phyloP scores from a whole-genome alignment of 2,113 vertebrate species.

The Columba livia region DNA sequence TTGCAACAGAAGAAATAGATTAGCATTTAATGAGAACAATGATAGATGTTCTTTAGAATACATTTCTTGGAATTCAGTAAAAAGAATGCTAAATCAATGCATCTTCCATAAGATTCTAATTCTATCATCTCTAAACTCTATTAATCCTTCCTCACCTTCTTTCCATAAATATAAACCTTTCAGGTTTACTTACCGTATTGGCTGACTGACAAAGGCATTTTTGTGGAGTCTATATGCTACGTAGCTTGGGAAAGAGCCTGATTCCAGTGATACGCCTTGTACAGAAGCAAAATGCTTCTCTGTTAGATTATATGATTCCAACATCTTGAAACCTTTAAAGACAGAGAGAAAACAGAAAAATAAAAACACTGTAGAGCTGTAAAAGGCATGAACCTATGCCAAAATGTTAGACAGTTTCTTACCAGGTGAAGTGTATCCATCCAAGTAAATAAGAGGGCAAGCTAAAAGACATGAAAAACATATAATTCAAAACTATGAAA shows the following conservation, averaged over 20 bases:
- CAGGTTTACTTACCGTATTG: conserved; percentile 81
- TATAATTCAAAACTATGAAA: neutral
- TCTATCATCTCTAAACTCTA: neutral
- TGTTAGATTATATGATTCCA: conserved; percentile 95
- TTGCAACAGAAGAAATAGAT: neutral
- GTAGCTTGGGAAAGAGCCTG: conserved; percentile 93
- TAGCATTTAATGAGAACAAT: neutral
- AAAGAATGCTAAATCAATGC: neutral
- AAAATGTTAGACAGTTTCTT: conserved; percentile 29
- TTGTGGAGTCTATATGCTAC: conserved; percentile 90
- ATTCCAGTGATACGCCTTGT: conserved; percentile 91
- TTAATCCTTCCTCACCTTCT: neutral
- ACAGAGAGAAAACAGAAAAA: neutral
- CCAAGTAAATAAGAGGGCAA: conserved; percentile 94
- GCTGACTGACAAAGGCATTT: conserved; percentile 88
- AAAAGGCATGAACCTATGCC: neutral
- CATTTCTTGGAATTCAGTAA: neutral
- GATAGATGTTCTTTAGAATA: neutral
- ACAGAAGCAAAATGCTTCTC: conserved; percentile 89
- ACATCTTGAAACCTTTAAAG: conserved; percentile 92
- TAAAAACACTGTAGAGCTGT: neutral
- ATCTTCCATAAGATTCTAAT: neutral
- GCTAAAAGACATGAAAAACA: conserved; percentile 75
- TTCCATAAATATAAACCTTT: neutral
- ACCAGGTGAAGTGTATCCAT: conserved; percentile 97